Base-by-base conservation (phyloP, 2,797 vertebrate genomes). In the Emydoidea blandingii region DNA sequence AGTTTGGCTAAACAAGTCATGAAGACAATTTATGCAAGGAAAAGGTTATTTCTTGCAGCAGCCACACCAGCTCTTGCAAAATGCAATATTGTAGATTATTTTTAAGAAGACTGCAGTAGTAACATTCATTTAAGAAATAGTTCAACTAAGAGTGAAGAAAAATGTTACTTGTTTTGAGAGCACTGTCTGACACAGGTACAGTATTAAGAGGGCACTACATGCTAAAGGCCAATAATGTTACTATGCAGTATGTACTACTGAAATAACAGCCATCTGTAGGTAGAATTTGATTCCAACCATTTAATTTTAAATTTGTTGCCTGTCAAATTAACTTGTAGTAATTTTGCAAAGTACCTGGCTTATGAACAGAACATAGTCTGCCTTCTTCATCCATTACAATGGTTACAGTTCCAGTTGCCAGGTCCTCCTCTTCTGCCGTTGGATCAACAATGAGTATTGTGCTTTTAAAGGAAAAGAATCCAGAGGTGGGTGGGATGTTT, bases 381-480 rank as follows among this genome's bases (percentile, higher is more conserved):
- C 98, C 98, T 19, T 99, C 98, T 83, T 99, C 99, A 18, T 99
- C 99, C 2, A 98, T 99, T 92, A 99, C 99, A 83, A 99, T 86
- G 0, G 99, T 99, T 94, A 99, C 97, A 53, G 98, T 98, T 92
- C 99, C 98, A 2, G 99, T 99, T 18, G 98, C 98, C 91, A 99
- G 96, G 78, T 97, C 98, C 95, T 99, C 99, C 94, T 99, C 99
- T 93, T 99, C 99, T 27, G 97, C 98, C 15, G 99, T 99, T 74
- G 99, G 99, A 94, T 99, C 99, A 27, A 99, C 99, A 52, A 99
- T 98, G 83, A 99, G 97, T 93, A 99, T 98, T 2, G 99, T 98
- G 95, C 99, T 99, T 92, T 93, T 89, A 83, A 52, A 53, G 88
- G 96, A 81, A 86, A 81, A 95, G 80, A 2, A 19, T 1, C n/a